Evolutionary conservation across 2,797 vertebrate genomes (phyloP), one percentile per base, ranked within the genome.

Genomic region (Coracias cyanogaster): DNA sequence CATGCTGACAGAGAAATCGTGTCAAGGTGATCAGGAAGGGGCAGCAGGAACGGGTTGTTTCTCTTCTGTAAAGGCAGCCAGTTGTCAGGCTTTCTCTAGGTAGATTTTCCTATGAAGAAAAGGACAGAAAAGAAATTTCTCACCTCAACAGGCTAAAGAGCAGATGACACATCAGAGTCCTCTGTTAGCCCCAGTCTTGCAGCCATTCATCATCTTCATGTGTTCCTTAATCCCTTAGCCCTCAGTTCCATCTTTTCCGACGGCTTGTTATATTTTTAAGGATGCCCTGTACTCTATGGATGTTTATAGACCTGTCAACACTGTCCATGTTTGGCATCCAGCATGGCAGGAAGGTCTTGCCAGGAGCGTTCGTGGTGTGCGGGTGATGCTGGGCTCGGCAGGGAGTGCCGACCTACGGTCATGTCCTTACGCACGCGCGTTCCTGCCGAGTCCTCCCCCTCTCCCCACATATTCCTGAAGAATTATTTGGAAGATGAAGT

Each of bases 381-480:
- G 2, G 18, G 33, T 6, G 45, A 8, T 46, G 43, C 58, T 45
- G 39, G 29, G 8, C 33, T 48, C 39, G 12, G 54, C 35, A 2
- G 10, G 8, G 12, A 29, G 33, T 16, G 8, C 39, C 33, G 12
- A 1, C 2, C 1, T 9, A 7, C 4, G 7, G 41, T 46, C 16
- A 0, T 17, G 29, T 20, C 62, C 51, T 51, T 9, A 12, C 0
- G 3, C 10, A 1, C 6, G 4, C 0, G 4, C 1, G 0, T 35
- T 33, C 16, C 71, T 65, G 69, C 51, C 28, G n/a, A 6, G 33
- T 18, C 29, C 33, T 78, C 29, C 35, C 51, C 15, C 39, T 74
- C 17, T 71, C n/a, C 46, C 45, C 7, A 20, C 6, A 4, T 13
- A 5, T n/a, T 55, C 31, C 12, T 4, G 8, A 72, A 16, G 29